Conservation (phyloP, 2,113 vertebrate species). For the Alethe diademata region DNA sequence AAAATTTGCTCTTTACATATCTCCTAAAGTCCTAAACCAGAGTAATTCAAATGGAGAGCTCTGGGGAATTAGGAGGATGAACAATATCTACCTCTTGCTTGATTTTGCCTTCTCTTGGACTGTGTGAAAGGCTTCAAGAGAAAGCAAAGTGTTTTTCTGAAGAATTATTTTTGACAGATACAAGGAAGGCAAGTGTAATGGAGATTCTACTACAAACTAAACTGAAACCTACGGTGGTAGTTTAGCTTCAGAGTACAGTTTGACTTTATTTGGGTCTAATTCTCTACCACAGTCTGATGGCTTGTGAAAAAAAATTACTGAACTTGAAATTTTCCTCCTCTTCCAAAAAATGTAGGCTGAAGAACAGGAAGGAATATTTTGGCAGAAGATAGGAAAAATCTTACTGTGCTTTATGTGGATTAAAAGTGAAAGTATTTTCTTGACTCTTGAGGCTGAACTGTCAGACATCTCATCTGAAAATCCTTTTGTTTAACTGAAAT, state of each 20-base stretch:
- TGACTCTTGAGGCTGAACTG: neutral
- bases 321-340: neutral
- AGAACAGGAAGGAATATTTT: neutral
- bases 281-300: neutral
- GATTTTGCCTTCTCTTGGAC: slow-evolving; percentile 23
- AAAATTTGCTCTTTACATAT: neutral
- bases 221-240: neutral
- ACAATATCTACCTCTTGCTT: slow-evolving; percentile 43
- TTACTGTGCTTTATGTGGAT: neutral
- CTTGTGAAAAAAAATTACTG: neutral
- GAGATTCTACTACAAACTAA: slow-evolving; percentile 3
- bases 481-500: neutral
- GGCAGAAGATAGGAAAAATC: neutral
- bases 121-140: neutral
- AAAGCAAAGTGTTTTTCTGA: neutral
- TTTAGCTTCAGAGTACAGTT: neutral
- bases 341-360: neutral
- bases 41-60: neutral
- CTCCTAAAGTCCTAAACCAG: neutral
- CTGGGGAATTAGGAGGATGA: neutral
- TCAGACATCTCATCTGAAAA: neutral
- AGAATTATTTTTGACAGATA: slow-evolving; percentile 6
- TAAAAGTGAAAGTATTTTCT: neutral
- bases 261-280: neutral
- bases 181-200: neutral